Conservation (phyloP, 2,797 vertebrate species). For the Rallus crepitans region DNA sequence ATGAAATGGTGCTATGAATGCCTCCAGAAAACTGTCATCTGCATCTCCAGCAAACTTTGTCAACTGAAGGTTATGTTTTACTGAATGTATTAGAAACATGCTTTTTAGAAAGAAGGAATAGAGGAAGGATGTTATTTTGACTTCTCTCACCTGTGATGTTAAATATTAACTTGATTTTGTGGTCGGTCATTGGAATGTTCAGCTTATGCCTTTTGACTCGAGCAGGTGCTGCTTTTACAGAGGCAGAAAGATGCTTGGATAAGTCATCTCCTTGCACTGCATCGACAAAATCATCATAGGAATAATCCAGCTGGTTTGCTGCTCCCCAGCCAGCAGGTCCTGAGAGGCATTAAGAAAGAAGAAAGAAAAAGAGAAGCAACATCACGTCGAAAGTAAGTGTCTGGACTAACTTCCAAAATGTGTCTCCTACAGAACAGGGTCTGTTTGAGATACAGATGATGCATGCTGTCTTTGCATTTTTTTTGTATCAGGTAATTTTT, state of each 20-base stretch:
- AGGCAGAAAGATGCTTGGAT: conserved; percentile 48
- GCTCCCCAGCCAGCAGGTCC: conserved; percentile 90
- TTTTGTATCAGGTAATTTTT: not conserved
- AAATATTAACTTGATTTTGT: conserved; percentile 97
- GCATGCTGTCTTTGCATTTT: not conserved
- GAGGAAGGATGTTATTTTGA: not conserved
- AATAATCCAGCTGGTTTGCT: conserved; percentile 90
- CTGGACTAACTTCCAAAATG: not conserved
- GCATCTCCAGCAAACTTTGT: not conserved
- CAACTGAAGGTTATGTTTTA: not conserved
- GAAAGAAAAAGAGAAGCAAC: not conserved
- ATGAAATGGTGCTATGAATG: not conserved
- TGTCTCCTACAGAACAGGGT: not conserved
- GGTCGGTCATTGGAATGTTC: conserved; percentile 84
- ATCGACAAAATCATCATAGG: conserved; percentile 91
- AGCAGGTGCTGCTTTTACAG: conserved; percentile 61
- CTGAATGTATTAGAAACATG: not conserved
- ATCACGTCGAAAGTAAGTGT: not conserved
- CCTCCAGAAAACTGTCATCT: not conserved
- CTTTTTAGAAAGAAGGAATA: not conserved
- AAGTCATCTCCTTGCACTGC: conserved; percentile 74
- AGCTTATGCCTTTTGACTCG: conserved; percentile 87
- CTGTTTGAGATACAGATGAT: not conserved
- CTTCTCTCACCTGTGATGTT: conserved; percentile 92
- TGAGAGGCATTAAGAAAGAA: conserved; percentile 56